Conservation (phyloP, 2,797 vertebrate genomes). For the Coranthus polyacanthus region DNA sequence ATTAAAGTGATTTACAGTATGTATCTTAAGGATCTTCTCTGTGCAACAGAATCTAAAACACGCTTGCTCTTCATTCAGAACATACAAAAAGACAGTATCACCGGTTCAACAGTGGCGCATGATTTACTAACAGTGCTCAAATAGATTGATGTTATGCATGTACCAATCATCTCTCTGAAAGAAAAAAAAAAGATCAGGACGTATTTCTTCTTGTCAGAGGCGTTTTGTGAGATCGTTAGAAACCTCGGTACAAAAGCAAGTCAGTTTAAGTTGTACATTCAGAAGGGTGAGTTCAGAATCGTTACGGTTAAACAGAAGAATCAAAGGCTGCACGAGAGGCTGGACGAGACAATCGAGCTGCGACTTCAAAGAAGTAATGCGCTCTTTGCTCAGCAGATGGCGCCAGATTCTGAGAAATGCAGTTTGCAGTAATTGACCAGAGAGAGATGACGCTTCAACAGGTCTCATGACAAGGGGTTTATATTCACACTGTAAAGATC, state of each 20-base stretch:
- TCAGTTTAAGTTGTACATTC: not conserved
- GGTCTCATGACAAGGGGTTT: no score
- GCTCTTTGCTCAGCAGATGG: slow-evolving; percentile 68
- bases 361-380: slow-evolving; percentile 27
- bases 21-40: slow-evolving; percentile 14
- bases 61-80: slow-evolving; percentile 4
- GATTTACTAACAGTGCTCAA: slow-evolving; percentile 34
- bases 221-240: slow-evolving; percentile 12
- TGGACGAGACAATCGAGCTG: slow-evolving; percentile 57
- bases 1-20: not conserved
- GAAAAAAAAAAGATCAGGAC: not conserved
- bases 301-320: not conserved
- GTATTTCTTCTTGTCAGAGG: slow-evolving; percentile 1
- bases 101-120: not conserved
- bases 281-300: not conserved
- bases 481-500: no score
- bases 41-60: no score
- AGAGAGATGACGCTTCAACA: not conserved
- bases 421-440: not conserved
- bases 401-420: slow-evolving; percentile 38
- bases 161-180: slow-evolving; percentile 29
- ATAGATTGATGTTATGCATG: slow-evolving; percentile 18
- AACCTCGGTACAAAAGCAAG: not conserved
- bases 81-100: slow-evolving; percentile 15
- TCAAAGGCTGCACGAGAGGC: not conserved